Evolutionary conservation across 37 sponge, comb jelly and placozoan genomes (phyloP).

Genomic region (Chondrosia reniformis): DNA sequence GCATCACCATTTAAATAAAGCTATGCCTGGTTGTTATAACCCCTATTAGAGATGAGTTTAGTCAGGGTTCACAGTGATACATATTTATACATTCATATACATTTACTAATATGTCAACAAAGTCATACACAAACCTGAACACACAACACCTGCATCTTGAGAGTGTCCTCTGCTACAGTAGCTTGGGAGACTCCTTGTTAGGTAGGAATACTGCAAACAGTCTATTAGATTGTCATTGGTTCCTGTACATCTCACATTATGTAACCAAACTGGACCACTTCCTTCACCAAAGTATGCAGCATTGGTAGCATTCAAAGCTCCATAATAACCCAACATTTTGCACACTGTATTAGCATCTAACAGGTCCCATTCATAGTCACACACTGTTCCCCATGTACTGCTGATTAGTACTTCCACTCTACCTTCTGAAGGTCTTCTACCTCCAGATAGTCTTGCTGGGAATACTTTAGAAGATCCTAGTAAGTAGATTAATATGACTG

Average conservation of each 20-base stretch:
- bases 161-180: neutral
- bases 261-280: neutral
- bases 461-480: no score
- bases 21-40: no score
- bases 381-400: slow-evolving; percentile 32
- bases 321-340: slow-evolving; percentile 28
- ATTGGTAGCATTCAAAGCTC: neutral
- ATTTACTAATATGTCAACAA: no score
- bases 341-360: slow-evolving; percentile 32
- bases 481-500: no score
- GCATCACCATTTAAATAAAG: no score
- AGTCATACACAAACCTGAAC: no score
- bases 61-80: no score
- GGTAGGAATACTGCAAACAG: neutral
- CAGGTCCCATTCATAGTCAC: slow-evolving; percentile 26
- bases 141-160: slow-evolving; percentile 20
- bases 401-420: slow-evolving; percentile 29
- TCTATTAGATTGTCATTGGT: neutral
- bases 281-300: slow-evolving; percentile 11
- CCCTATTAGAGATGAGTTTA: no score
- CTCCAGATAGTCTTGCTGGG: slow-evolving; percentile 3
- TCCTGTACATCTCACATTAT: neutral
- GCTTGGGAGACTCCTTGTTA: neutral
- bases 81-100: no score
- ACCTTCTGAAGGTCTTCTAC: neutral